A percentile compares a stretch with the other conserved stretches of the same genome.
Evolutionary conservation across 2,113 vertebrate species (phyloP).

Genomic region (Dicerorhinus sumatrensis): DNA sequence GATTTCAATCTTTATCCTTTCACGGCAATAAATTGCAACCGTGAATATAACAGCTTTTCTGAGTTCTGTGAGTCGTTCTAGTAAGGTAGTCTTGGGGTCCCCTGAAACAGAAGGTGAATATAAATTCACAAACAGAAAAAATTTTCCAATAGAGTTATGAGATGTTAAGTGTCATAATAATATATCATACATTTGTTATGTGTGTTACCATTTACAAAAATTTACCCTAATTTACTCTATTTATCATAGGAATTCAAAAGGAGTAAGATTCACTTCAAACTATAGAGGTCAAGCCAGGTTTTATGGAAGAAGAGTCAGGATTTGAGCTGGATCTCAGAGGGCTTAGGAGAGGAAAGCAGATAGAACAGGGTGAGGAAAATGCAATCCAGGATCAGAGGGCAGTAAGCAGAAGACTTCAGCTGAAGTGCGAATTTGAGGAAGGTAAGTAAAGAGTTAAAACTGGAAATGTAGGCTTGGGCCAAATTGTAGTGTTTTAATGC

Average conservation of each 20-base stretch:
- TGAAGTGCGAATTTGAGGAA: conserved; percentile 37
- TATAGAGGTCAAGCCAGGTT: background rate
- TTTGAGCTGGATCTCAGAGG: background rate
- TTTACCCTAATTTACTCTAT: background rate
- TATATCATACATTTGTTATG: background rate
- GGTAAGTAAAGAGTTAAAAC: background rate
- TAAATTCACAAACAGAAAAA: background rate
- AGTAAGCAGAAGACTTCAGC: background rate
- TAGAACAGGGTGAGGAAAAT: background rate
- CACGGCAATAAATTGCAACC: background rate
- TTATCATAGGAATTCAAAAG: background rate
- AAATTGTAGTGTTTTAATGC: background rate
- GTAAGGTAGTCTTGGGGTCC: background rate
- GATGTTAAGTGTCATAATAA: background rate
- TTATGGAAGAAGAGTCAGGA: background rate
- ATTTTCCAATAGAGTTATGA: background rate
- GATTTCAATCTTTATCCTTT: background rate
- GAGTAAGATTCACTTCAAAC: background rate
- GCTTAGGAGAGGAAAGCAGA: background rate
- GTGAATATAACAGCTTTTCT: background rate
- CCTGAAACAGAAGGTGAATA: background rate
- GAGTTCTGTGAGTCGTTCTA: background rate
- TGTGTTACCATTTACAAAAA: background rate
- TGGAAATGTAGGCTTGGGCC: background rate
- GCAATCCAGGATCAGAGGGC: background rate